phyloP scores from a whole-genome alignment of 2,888 invertebrate genomes.

The Sialis fuliginosa region DNA sequence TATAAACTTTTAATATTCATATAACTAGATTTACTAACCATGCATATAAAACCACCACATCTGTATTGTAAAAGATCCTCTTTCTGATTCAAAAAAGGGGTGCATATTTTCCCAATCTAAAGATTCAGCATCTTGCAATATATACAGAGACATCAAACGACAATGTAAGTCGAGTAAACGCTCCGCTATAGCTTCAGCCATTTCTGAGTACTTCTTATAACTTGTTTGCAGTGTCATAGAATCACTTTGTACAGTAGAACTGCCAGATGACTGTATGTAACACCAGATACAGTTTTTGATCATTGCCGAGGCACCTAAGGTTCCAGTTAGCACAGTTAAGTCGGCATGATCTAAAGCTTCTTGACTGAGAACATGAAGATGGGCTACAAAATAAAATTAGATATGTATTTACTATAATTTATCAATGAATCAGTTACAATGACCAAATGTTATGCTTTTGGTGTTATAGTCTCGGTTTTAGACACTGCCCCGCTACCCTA shows the following conservation, averaged over 20 bases:
- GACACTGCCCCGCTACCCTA: too few species aligned
- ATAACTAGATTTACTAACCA: conserved; percentile 26
- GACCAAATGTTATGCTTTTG: neutral
- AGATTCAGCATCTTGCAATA: conserved; percentile 66
- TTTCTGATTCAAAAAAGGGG: conserved; percentile 50
- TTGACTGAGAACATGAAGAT: conserved; percentile 61
- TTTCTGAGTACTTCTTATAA: conserved; percentile 60
- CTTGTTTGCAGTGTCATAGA: conserved; percentile 25
- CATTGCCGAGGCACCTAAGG: conserved; percentile 63
- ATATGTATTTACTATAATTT: neutral
- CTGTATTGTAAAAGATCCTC: conserved; percentile 66
- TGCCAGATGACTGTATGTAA: conserved; percentile 41
- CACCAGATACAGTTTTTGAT: conserved; percentile 63
- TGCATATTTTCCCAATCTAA: conserved; percentile 51
- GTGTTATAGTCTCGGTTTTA: neutral
- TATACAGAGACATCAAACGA: conserved; percentile 57
- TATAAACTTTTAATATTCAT: conserved; percentile 1
- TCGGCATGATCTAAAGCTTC: conserved; percentile 75
- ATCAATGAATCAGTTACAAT: neutral
- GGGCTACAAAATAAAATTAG: conserved; percentile 30
- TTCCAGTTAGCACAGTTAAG: conserved; percentile 60
- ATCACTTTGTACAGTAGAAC: conserved; percentile 5
- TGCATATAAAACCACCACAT: conserved; percentile 85
- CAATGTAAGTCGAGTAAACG: conserved; percentile 65
- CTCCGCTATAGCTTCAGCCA: conserved; percentile 73